Conservation (phyloP, 2,797 vertebrate species). For the Myioborus melanocephalus region DNA sequence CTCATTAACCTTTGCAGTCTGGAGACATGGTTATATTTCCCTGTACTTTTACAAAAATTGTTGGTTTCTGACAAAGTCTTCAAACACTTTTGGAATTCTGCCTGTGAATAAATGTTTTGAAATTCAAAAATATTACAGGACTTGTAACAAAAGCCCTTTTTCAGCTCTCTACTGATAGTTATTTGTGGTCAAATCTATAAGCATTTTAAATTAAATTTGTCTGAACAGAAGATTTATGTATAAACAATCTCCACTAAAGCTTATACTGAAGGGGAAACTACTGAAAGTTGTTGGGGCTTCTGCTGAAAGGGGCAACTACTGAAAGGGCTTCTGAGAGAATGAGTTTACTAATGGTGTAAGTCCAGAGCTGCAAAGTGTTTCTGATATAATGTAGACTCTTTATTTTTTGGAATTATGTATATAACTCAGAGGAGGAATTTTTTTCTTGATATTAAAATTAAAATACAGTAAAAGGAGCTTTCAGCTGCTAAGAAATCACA, state of each 20-base stretch:
- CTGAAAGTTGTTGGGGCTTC: background rate
- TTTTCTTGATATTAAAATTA: background rate
- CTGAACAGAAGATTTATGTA: background rate
- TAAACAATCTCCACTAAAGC: background rate
- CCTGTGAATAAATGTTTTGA: background rate
- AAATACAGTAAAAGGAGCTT: background rate
- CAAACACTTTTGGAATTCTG: background rate
- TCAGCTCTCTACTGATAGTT: background rate
- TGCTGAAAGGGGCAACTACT: background rate
- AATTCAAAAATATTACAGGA: background rate
- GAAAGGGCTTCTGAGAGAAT: background rate
- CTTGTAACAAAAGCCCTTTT: background rate
- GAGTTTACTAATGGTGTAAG: background rate
- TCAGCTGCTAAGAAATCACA: background rate
- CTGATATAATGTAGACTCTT: background rate
- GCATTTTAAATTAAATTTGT: accelerated
- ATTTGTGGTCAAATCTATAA: background rate
- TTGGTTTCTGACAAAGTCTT: background rate
- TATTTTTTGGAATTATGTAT: background rate
- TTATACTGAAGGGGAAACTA: background rate
- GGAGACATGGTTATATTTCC: accelerated
- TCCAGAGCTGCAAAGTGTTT: background rate
- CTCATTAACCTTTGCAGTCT: background rate
- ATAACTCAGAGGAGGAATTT: background rate
- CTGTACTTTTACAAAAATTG: background rate